phyloP scores from a whole-genome alignment of 2,113 vertebrate genomes.

The Ibidorhyncha struthersii region DNA sequence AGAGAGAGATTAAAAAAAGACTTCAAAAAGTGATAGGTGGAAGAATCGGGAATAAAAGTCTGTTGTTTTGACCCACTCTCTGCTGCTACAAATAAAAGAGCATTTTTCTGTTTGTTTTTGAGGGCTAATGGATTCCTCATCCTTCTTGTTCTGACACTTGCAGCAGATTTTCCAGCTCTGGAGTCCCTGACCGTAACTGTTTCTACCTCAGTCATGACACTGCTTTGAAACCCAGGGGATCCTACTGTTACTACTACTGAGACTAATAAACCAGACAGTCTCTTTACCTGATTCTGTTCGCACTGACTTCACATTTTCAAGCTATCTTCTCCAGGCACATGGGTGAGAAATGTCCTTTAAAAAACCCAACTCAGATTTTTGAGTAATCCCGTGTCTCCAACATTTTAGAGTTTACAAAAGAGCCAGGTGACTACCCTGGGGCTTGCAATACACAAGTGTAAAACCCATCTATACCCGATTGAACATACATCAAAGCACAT shows the following conservation, averaged over 20 bases:
- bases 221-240: neutral
- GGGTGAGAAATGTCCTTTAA: neutral
- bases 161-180: neutral
- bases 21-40: neutral
- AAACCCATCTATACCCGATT: neutral
- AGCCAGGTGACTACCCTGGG: neutral
- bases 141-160: neutral
- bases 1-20: neutral
- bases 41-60: neutral
- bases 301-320: neutral
- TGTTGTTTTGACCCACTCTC: neutral
- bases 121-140: neutral
- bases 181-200: neutral
- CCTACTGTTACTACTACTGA: neutral
- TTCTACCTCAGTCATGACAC: neutral
- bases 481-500: neutral
- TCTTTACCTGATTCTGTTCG: neutral
- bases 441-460: neutral
- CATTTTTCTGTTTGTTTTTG: neutral
- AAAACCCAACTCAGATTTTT: neutral
- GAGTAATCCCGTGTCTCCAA: neutral
- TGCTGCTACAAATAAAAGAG: neutral
- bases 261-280: neutral
- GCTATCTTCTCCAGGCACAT: neutral
- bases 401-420: neutral